phyloP scores from a whole-genome alignment of 2,888 invertebrate genomes.

The Athalia cordata region DNA sequence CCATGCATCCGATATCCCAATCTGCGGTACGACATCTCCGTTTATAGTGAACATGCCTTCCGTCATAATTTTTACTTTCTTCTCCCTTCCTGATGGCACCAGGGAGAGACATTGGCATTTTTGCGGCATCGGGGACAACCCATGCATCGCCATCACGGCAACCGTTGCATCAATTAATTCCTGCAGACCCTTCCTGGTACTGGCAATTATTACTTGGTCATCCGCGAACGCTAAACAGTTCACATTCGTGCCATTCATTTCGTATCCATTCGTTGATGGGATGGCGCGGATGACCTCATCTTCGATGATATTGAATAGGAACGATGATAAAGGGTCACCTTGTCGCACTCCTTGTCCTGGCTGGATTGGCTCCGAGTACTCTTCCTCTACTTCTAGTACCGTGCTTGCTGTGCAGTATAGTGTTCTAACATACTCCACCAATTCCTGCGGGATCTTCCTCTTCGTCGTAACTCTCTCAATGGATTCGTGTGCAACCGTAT shows the following conservation, averaged over 20 bases:
- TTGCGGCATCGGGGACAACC: slow-evolving; percentile 45
- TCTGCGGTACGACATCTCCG: slow-evolving; percentile 50
- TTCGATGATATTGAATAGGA: slow-evolving; percentile 50
- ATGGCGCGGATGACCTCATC: slow-evolving; percentile 34
- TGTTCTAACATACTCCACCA: no score
- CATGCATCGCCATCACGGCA: slow-evolving; percentile 33
- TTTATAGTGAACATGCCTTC: slow-evolving; percentile 33
- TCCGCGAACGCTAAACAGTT: slow-evolving; percentile 50
- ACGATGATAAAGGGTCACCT: slow-evolving; percentile 54
- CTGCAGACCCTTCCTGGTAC: background rate
- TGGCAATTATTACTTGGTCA: slow-evolving; percentile 51
- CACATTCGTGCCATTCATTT: background rate
- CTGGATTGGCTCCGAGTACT: slow-evolving; percentile 31
- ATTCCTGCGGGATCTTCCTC: no score
- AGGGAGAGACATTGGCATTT: slow-evolving; percentile 6
- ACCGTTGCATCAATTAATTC: slow-evolving; percentile 13
- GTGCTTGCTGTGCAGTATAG: slow-evolving; percentile 48
- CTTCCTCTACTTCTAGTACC: slow-evolving; percentile 11
- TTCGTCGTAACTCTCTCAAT: no score
- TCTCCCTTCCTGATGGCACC: background rate
- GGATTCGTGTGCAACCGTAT: no score
- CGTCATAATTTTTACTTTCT: slow-evolving; percentile 32
- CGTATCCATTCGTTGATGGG: slow-evolving; percentile 25
- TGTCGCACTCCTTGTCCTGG: slow-evolving; percentile 52
- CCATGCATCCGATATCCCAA: slow-evolving; percentile 57